Base-by-base conservation (phyloP, 1,140 invertebrate genomes). In the Wasmannia auropunctata region DNA sequence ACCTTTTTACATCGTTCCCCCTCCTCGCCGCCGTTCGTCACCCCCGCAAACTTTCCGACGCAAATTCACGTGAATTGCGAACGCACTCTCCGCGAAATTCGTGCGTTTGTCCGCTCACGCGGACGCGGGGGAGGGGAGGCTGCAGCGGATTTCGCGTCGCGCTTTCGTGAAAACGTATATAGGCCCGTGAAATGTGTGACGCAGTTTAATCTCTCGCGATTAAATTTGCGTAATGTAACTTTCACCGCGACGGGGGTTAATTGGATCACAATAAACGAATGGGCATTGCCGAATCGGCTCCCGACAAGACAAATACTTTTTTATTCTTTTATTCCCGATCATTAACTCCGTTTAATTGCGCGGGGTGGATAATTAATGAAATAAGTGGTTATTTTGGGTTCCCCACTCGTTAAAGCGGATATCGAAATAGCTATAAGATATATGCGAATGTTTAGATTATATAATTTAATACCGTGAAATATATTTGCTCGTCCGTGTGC, bases 211-310 rank as follows among this genome's bases (percentile, higher is more conserved):
- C 40, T 79, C n/a, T 80, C 49, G 54, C 77, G 77, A 80, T 84
- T 84, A 91, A 86, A 87, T 86, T 80, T 86, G 87, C 86, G 85
- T 74, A 86, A 91, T 81, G 58, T 70, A 87, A 87, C 28, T 89
- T 86, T 46, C 63, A 80, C 67, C 62, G 75, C 65, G n/a, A 16
- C 14, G 83, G 69, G 43, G 6, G 4, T 79, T 80, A 69, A 80
- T 80, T 80, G 43, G 22, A 28, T 69, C 46, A n/a, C 62, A 34
- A 51, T 67, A 34, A 69, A 19, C 37, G 28, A 43, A 77, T 40
- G 16, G n/a, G 8, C 19, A 43, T 34, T 34, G 49, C 8, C 28
- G 25, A 49, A 28, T 70, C 11, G 25, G 2, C 14, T 76, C 34
- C 58, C 37, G 8, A 37, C 74, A n/a, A 75, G 34, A 25, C 10